A percentile compares a stretch with the other conserved stretches of the same genome.
Conservation (phyloP, 2,113 vertebrate species). For the Seriola quinqueradiata region DNA sequence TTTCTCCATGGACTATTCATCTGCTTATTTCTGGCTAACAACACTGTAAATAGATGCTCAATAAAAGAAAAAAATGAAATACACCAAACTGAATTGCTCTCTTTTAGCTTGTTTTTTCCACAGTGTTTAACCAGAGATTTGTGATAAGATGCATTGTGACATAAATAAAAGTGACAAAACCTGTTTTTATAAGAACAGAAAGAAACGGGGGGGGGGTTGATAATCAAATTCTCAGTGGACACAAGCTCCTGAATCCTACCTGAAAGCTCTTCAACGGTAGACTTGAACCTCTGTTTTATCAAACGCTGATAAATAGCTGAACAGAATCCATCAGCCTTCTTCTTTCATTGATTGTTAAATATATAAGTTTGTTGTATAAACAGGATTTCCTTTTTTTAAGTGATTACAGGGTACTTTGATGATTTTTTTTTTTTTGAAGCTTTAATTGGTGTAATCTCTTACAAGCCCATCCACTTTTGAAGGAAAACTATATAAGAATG, state of each 20-base stretch:
- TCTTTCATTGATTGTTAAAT: background rate
- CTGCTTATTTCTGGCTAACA: background rate
- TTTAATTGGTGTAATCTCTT: too few relatives aligned
- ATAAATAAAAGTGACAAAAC: background rate
- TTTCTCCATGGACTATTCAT: conserved; percentile 1
- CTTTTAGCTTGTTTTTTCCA: background rate
- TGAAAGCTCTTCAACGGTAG: background rate
- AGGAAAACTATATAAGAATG: background rate
- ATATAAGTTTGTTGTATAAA: too few relatives aligned
- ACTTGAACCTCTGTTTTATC: background rate
- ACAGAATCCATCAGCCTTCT: background rate
- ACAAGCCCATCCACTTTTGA: background rate
- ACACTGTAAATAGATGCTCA: conserved; percentile 69
- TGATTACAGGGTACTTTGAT: background rate
- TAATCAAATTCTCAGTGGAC: background rate
- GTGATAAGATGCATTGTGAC: background rate
- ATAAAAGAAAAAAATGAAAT: conserved; percentile 48
- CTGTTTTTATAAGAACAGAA: background rate
- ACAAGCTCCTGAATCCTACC: background rate
- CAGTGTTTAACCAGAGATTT: background rate
- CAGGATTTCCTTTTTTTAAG: background rate
- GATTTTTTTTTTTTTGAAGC: too few relatives aligned
- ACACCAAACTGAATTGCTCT: background rate
- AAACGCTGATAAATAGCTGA: background rate
- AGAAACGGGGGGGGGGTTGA: background rate